A percentile compares a stretch with the other conserved stretches of the same genome.
These are phyloP conservation scores for Kryptolebias ocellatus DNA, from an alignment of 2,797 vertebrate species.

Conservation along the genomic window DNA sequence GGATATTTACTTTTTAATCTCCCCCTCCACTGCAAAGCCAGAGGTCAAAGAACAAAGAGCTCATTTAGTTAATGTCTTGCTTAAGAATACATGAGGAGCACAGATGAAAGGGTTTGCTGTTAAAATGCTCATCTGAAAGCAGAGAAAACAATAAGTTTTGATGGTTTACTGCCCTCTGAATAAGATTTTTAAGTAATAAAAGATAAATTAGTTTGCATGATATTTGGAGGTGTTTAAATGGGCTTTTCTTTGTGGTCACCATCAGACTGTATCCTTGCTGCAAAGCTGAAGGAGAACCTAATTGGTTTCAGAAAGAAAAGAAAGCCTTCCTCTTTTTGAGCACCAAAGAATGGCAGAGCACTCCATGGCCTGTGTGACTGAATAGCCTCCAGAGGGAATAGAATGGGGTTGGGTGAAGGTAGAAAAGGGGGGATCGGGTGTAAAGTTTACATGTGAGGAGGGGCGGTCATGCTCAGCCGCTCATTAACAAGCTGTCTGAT, in stretches of 20 bases:
- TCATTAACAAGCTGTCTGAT: constrained; percentile 81
- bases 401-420: constrained; percentile 8
- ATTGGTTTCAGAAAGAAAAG: constrained; percentile 75
- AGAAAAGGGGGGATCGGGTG: constrained; percentile 13
- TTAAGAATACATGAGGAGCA: constrained; percentile 25
- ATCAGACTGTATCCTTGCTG: constrained; percentile 42
- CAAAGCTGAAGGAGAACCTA: constrained; percentile 71
- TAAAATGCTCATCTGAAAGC: neutral
- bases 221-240: constrained; percentile 55
- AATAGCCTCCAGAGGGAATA: constrained; percentile 73
- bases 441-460: constrained; percentile 58
- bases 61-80: constrained; percentile 9
- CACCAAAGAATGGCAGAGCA: constrained; percentile 69
- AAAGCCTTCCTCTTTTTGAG: constrained; percentile 66
- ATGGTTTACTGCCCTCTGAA: constrained; percentile 13
- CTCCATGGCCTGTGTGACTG: constrained; percentile 70
- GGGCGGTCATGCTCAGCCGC: constrained; percentile 66
- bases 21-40: constrained; percentile 16
- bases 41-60: constrained; percentile 16
- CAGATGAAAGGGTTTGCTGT: neutral
- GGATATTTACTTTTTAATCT: neutral
- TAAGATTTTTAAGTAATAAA: constrained; percentile 4
- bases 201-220: constrained; percentile 32
- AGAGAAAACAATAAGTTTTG: neutral
- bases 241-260: constrained; percentile 48